Conservation (phyloP, 2,888 invertebrate genomes). For the Brenthis daphne region DNA sequence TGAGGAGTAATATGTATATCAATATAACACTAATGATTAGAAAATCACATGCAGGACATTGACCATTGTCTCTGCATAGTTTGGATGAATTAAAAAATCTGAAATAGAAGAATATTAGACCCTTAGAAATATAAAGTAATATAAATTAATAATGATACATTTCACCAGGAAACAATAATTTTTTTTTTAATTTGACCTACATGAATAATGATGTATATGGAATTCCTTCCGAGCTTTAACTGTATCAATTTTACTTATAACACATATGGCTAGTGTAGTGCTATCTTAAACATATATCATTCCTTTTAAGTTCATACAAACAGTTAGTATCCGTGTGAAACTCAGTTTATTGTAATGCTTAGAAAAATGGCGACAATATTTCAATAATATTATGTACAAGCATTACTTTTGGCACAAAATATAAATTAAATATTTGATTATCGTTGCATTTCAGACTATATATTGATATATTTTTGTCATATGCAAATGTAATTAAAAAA, state of each 20-base stretch:
- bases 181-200: too few species aligned
- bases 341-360: conserved; percentile 2
- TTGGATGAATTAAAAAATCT: background rate
- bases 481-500: conserved; percentile 11
- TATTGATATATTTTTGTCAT: conserved; percentile 8
- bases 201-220: background rate
- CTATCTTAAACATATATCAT: conserved; percentile 17
- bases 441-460: conserved; percentile 11
- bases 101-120: background rate
- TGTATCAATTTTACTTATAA: conserved; percentile 15
- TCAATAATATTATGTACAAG: conserved; percentile 16
- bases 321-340: conserved; percentile 11
- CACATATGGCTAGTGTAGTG: conserved; percentile 22
- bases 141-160: background rate
- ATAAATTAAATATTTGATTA: conserved; percentile 12
- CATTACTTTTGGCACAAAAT: conserved; percentile 29
- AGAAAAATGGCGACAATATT: conserved; percentile 3
- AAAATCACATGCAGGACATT: background rate
- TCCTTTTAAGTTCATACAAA: conserved; percentile 8
- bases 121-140: background rate
- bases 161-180: too few species aligned
- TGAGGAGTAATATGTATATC: conserved; percentile 2
- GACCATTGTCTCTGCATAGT: background rate
- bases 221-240: conserved; percentile 21
- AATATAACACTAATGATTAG: conserved; percentile 9